phyloP scores from a whole-genome alignment of 2,888 invertebrate genomes.

The Panzeria rudis region DNA sequence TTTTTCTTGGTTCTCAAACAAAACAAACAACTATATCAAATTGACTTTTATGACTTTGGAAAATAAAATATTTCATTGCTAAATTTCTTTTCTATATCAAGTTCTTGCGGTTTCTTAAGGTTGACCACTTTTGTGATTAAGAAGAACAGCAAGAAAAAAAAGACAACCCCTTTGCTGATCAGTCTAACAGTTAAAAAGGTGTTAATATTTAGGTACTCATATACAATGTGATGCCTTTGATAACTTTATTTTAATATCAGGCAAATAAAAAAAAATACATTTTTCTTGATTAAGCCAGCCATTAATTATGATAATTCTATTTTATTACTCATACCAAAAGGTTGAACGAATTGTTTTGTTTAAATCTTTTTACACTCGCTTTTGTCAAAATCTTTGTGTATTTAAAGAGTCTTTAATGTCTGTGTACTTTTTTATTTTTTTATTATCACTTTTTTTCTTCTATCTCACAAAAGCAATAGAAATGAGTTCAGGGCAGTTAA shows the following conservation, averaged over 20 bases:
- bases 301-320: slow-evolving; percentile 81
- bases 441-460: not conserved
- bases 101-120: slow-evolving; percentile 78
- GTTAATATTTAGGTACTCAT: slow-evolving; percentile 50
- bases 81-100: slow-evolving; percentile 30
- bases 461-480: slow-evolving; percentile 76
- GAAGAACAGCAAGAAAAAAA: not conserved
- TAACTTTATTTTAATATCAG: slow-evolving; percentile 77
- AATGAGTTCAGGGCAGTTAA: slow-evolving; percentile 78
- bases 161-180: slow-evolving; percentile 54
- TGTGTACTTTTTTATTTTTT: not conserved
- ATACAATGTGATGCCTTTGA: slow-evolving; percentile 57
- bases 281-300: slow-evolving; percentile 81
- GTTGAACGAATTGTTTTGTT: slow-evolving; percentile 75
- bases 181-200: slow-evolving; percentile 40
- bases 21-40: slow-evolving; percentile 40
- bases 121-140: slow-evolving; percentile 78
- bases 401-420: slow-evolving; percentile 32
- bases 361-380: slow-evolving; percentile 15
- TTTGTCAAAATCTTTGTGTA: slow-evolving; percentile 21
- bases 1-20: not conserved
- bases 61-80: slow-evolving; percentile 69
- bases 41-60: slow-evolving; percentile 52
- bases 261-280: slow-evolving; percentile 73
- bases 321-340: slow-evolving; percentile 69